Evolutionary conservation across 35 echinoderm and acorn worm species (phyloP).

Genomic region (Holothuria glaberrima): DNA sequence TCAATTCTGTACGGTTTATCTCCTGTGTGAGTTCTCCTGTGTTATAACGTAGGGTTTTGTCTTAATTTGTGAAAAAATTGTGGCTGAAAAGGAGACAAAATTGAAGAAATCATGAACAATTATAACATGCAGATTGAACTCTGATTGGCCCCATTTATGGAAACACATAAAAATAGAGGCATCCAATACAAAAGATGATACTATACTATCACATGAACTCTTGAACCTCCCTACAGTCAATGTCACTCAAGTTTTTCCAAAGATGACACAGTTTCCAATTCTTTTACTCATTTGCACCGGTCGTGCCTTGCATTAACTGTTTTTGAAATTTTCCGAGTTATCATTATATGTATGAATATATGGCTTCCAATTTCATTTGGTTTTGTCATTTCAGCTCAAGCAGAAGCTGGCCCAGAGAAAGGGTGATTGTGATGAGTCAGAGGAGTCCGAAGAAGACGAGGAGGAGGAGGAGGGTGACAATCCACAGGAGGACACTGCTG

Average conservation of each 20-base stretch:
- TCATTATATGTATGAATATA: slow-evolving; percentile 12
- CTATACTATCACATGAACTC: slow-evolving; percentile 14
- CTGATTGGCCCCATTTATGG: slow-evolving; percentile 10
- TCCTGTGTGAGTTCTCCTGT: too few relatives aligned
- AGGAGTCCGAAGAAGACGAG: neutral
- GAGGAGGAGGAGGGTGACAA: neutral
- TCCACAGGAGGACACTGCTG: neutral
- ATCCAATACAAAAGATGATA: slow-evolving; percentile 23
- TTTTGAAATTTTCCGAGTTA: neutral
- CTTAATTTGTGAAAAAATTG: too few relatives aligned
- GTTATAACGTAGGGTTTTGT: too few relatives aligned
- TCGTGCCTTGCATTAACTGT: slow-evolving; percentile 7
- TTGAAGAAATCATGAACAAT: slow-evolving; percentile 15
- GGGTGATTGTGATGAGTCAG: slow-evolving; percentile 9
- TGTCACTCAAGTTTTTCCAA: slow-evolving; percentile 18
- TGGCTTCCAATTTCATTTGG: slow-evolving; percentile 7
- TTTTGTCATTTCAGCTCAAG: slow-evolving; percentile 10
- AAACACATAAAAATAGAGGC: slow-evolving; percentile 18
- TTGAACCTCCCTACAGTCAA: slow-evolving; percentile 8
- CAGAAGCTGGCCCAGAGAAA: neutral
- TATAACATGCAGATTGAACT: slow-evolving; percentile 18
- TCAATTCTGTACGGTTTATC: neutral
- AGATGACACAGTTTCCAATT: neutral
- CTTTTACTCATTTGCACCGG: slow-evolving; percentile 8
- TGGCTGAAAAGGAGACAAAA: neutral